Conservation (phyloP, 35 echinoderm and acorn worm species). For the Anneissia japonica region DNA sequence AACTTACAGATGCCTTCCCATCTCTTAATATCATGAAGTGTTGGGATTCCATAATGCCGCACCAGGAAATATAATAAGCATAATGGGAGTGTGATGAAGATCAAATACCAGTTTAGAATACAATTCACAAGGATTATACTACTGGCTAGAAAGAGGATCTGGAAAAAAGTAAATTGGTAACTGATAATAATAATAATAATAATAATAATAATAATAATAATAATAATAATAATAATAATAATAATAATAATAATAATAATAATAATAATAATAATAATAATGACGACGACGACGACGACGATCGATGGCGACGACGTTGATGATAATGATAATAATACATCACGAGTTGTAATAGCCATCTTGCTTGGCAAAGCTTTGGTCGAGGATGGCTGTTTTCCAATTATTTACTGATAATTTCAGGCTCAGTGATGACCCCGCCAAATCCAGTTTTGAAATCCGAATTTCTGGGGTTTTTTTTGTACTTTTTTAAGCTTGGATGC, state of each 20-base stretch:
- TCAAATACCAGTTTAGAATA: slow-evolving; percentile 36
- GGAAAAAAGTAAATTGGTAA: neutral
- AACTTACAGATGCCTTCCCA: slow-evolving; percentile 75
- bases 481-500: too few species aligned
- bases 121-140: slow-evolving; percentile 51
- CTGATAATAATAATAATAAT: neutral
- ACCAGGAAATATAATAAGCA: slow-evolving; percentile 51
- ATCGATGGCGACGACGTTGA: too few species aligned
- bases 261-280: neutral
- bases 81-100: slow-evolving; percentile 60
- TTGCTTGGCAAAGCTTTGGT: too few species aligned
- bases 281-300: neutral
- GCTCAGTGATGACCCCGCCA: too few species aligned
- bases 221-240: neutral
- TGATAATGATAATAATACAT: too few species aligned
- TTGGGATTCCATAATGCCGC: slow-evolving; percentile 36
- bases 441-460: too few species aligned
- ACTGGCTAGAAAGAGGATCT: slow-evolving; percentile 56
- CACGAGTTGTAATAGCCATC: too few species aligned
- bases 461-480: too few species aligned
- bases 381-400: too few species aligned
- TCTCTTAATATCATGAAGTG: slow-evolving; percentile 73
- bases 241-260: neutral
- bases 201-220: neutral
- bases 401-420: too few species aligned